A percentile compares a stretch with the other conserved stretches of the same genome.
These are phyloP conservation scores for Fabriciana adippe DNA, from an alignment of 2,888 invertebrate genomes.

Conservation along the genomic window DNA sequence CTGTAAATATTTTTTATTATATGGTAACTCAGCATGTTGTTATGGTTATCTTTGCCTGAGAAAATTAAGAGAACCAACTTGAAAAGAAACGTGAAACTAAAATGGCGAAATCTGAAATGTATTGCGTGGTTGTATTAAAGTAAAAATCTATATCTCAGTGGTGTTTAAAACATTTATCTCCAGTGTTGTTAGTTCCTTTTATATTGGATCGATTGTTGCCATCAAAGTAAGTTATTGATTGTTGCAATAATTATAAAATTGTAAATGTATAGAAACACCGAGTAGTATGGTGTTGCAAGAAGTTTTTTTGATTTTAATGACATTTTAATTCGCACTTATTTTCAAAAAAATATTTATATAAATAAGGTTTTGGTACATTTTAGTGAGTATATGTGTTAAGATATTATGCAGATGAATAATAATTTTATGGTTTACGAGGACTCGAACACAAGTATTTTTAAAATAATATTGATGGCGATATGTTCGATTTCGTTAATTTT, in stretches of 20 bases:
- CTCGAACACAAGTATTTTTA: too few species aligned
- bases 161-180: background rate
- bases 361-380: background rate
- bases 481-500: too few species aligned
- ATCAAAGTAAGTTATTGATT: conserved; percentile 67
- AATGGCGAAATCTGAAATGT: conserved; percentile 23
- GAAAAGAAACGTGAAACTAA: conserved; percentile 23
- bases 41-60: conserved; percentile 19
- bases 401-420: too few species aligned
- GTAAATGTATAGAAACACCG: conserved; percentile 68
- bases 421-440: too few species aligned
- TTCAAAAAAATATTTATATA: conserved; percentile 14
- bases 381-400: background rate
- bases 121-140: conserved; percentile 5
- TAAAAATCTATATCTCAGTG: background rate
- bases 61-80: conserved; percentile 6
- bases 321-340: conserved; percentile 17
- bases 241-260: conserved; percentile 75
- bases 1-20: background rate
- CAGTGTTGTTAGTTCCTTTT: conserved; percentile 23
- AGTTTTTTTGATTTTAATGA: conserved; percentile 43
- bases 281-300: conserved; percentile 72
- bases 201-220: conserved; percentile 64
- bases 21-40: conserved; percentile 7
- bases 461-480: too few species aligned